Evolutionary conservation across 2,888 invertebrate species (phyloP).

Genomic region (Tipula helvola): DNA sequence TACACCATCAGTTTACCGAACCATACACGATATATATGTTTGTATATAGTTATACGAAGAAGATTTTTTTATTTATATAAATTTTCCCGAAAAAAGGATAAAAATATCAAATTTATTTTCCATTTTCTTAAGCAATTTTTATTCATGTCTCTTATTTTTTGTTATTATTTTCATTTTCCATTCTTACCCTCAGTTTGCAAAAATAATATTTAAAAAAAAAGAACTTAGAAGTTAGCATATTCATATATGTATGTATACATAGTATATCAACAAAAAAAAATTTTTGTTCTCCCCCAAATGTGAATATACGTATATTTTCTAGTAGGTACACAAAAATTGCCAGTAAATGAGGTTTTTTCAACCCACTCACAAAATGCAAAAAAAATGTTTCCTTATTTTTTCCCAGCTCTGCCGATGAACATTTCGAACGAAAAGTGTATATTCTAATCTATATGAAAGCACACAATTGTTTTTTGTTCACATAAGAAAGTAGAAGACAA

Average conservation of each 20-base stretch:
- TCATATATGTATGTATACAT: not conserved
- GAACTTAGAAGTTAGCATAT: not conserved
- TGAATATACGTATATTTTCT: not conserved
- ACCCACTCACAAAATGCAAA: not conserved
- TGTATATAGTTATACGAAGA: not conserved
- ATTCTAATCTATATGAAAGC: not conserved
- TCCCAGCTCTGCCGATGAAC: not conserved
- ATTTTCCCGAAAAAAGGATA: not conserved
- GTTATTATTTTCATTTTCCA: not conserved
- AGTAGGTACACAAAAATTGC: not conserved
- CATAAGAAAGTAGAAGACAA: not conserved
- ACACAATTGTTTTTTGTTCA: not conserved
- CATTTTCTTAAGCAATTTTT: not conserved
- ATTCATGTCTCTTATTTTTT: not conserved
- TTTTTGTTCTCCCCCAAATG: not conserved
- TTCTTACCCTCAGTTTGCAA: not conserved
- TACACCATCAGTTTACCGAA: not conserved
- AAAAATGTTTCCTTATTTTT: not conserved
- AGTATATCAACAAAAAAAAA: not conserved
- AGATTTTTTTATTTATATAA: not conserved
- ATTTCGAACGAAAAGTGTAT: not conserved
- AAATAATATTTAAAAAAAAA: not conserved
- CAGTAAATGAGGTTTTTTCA: not conserved
- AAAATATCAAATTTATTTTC: conserved; percentile 4
- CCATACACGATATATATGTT: not conserved